Evolutionary conservation across 2,797 vertebrate species (phyloP).

Genomic region (Lophura swinhoii): DNA sequence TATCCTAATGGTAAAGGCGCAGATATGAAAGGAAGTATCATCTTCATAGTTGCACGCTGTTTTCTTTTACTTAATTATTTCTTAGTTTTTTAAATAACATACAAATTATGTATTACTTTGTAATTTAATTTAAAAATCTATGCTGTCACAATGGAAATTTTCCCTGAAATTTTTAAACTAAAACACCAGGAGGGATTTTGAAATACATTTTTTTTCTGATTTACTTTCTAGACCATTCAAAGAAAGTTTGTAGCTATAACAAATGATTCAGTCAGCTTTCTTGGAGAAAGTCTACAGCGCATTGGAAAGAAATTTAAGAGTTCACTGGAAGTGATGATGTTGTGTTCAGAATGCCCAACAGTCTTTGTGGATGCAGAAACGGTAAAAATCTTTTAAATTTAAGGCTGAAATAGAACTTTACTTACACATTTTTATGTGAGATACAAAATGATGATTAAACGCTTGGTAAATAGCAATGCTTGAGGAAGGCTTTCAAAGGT

Average conservation of each 20-base stretch:
- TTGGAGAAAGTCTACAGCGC: conserved; percentile 90
- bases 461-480: background rate
- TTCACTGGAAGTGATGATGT: conserved; percentile 94
- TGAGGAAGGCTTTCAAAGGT: background rate
- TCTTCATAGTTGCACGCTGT: background rate
- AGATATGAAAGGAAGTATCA: background rate
- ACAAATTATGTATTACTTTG: background rate
- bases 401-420: background rate
- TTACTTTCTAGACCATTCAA: conserved; percentile 87
- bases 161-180: background rate
- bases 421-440: background rate
- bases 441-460: background rate
- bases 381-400: conserved; percentile 80
- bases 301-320: conserved; percentile 95
- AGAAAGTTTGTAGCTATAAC: conserved; percentile 93
- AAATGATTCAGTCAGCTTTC: conserved; percentile 89
- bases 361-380: conserved; percentile 98
- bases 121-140: background rate
- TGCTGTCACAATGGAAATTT: background rate
- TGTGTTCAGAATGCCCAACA: conserved; percentile 92
- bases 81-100: background rate
- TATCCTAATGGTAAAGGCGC: background rate
- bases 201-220: conserved; percentile 15
- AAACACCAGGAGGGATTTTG: background rate
- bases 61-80: background rate